Conservation (phyloP, 2,888 invertebrate genomes). For the Scaptodrosophila latifasciaeformis region DNA sequence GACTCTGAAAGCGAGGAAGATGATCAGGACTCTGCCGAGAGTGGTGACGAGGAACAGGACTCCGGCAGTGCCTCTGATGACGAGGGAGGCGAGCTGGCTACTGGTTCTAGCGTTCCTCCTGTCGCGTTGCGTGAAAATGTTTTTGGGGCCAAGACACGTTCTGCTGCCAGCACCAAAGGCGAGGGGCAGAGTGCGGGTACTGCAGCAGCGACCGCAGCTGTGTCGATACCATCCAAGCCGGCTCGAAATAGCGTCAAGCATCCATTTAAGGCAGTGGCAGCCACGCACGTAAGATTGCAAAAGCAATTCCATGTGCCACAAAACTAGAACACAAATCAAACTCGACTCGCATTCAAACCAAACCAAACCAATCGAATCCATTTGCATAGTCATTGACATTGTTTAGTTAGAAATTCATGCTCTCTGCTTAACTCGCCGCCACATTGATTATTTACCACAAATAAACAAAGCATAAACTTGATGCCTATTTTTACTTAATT, state of each 20-base stretch:
- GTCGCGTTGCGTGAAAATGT: slow-evolving; percentile 43
- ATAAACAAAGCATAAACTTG: slow-evolving; percentile 49
- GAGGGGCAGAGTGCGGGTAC: not conserved
- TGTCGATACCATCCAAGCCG: slow-evolving; percentile 40
- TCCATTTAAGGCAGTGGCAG: slow-evolving; percentile 67
- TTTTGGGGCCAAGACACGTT: slow-evolving; percentile 45
- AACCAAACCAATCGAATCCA: slow-evolving; percentile 14
- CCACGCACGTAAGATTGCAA: slow-evolving; percentile 70
- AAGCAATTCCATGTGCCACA: slow-evolving; percentile 70
- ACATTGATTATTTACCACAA: slow-evolving; percentile 40
- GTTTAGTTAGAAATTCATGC: not conserved
- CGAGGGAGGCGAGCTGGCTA: slow-evolving; percentile 26
- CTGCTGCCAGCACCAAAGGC: slow-evolving; percentile 41
- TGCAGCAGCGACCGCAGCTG: slow-evolving; percentile 4
- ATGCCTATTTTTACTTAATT: slow-evolving; percentile 8
- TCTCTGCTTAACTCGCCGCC: too few species aligned
- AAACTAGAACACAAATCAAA: slow-evolving; percentile 36
- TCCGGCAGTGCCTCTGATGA: slow-evolving; percentile 55
- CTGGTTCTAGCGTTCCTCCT: too few species aligned
- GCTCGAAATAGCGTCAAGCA: slow-evolving; percentile 50
- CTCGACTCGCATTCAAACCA: slow-evolving; percentile 12
- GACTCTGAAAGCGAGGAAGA: slow-evolving; percentile 37
- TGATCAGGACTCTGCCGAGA: slow-evolving; percentile 28
- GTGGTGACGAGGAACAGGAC: slow-evolving; percentile 40
- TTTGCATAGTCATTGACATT: slow-evolving; percentile 27